phyloP scores from a whole-genome alignment of 2,113 vertebrate genomes.

The Ptilonorhynchus violaceus region DNA sequence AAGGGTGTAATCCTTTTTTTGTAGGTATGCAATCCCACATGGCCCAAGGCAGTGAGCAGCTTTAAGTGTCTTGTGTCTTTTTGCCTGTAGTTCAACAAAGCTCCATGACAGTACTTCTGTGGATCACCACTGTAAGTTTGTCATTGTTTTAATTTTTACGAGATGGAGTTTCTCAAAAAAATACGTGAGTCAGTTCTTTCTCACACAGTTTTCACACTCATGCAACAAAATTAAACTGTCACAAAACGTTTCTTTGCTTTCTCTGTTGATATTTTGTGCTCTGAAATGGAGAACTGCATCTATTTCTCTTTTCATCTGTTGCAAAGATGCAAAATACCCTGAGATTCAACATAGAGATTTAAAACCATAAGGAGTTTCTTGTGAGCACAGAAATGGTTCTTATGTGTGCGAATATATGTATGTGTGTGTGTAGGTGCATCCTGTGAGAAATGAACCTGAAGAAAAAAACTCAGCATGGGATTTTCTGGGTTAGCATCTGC shows the following conservation, averaged over 20 bases:
- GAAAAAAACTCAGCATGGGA: background rate
- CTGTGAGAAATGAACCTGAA: background rate
- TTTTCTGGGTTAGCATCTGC: background rate
- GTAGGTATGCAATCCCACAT: background rate
- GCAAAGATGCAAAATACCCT: background rate
- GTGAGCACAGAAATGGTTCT: background rate
- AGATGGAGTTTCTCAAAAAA: background rate
- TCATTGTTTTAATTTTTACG: background rate
- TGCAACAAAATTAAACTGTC: background rate
- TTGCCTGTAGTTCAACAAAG: background rate
- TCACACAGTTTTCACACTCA: background rate
- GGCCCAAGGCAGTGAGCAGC: background rate
- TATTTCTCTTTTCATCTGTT: background rate
- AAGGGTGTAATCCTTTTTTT: background rate
- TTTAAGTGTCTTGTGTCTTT: background rate
- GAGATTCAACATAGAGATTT: background rate
- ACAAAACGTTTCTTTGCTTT: constrained; percentile 1
- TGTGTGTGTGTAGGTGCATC: background rate
- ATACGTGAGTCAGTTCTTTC: background rate
- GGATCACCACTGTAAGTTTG: background rate
- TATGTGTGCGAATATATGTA: background rate
- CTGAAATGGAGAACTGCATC: background rate
- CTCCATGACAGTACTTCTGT: background rate
- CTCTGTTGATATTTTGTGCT: background rate
- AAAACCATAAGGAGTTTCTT: background rate